These are phyloP conservation scores for Sorex maritimensis DNA, from an alignment of 2,797 vertebrate genomes.

Conservation along the genomic window DNA sequence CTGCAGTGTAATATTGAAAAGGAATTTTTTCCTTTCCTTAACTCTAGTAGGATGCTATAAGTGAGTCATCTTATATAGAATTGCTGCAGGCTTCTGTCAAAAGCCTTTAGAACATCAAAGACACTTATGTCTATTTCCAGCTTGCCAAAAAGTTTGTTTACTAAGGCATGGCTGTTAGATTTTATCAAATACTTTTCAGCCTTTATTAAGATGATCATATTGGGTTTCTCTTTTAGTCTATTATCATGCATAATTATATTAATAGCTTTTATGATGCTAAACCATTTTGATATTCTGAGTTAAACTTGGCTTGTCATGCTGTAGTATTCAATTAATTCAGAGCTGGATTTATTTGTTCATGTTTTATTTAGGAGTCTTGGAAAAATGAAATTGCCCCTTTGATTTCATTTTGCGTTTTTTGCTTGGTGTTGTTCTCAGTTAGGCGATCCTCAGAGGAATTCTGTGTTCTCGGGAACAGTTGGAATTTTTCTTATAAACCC, in stretches of 20 bases:
- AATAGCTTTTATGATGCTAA: not conserved
- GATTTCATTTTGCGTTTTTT: constrained; percentile 55
- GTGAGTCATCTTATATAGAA: not conserved
- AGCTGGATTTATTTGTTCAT: constrained; percentile 50
- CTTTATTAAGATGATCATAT: constrained; percentile 3
- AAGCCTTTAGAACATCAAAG: not conserved
- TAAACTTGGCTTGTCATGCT: not conserved
- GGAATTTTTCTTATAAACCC: constrained; percentile 14
- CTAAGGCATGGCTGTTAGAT: not conserved
- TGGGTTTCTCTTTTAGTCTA: constrained; percentile 24
- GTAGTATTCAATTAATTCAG: constrained; percentile 7
- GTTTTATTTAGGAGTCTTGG: constrained; percentile 55
- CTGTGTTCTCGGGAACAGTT: constrained; percentile 8
- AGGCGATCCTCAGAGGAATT: not conserved
- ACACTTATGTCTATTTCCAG: constrained; percentile 13
- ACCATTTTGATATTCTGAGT: constrained; percentile 11
- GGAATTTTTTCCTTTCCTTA: not conserved
- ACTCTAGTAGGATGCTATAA: not conserved
- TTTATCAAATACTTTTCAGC: constrained; percentile 33
- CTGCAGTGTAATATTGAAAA: not conserved
- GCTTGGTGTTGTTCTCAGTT: constrained; percentile 26
- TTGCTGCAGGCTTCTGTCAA: not conserved
- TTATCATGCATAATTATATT: not conserved
- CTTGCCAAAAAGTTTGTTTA: constrained; percentile 16
- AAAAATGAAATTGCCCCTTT: constrained; percentile 32